Percentiles rank a stretch among this genome's conserved stretches.
phyloP scores from a whole-genome alignment of 2,113 vertebrate genomes.

The Hucho hucho region DNA sequence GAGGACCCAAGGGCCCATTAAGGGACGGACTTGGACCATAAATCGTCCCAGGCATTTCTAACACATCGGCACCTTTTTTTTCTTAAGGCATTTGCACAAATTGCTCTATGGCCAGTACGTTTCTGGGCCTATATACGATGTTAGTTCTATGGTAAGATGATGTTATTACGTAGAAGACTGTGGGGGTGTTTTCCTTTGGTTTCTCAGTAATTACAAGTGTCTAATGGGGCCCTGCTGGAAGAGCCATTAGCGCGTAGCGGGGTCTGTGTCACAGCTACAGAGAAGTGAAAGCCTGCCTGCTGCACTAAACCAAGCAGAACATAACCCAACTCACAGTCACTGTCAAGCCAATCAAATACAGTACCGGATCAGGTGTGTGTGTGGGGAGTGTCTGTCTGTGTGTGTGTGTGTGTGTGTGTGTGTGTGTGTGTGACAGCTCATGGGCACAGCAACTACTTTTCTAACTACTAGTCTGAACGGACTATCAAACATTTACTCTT shows the following conservation, averaged over 20 bases:
- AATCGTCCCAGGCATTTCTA: too few species aligned
- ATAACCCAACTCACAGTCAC: slow-evolving; percentile 11
- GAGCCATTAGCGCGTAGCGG: slow-evolving; percentile 35
- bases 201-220: slow-evolving; percentile 44
- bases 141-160: too few species aligned
- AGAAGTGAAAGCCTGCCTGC: not conserved
- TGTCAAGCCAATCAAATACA: slow-evolving; percentile 15
- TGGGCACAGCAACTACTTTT: not conserved
- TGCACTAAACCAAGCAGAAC: slow-evolving; percentile 26
- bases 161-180: not conserved
- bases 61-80: too few species aligned
- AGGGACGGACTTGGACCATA: too few species aligned
- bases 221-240: slow-evolving; percentile 28
- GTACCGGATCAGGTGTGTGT: slow-evolving; percentile 12
- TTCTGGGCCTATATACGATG: too few species aligned
- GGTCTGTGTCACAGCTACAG: slow-evolving; percentile 11
- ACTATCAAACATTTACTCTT: not conserved
- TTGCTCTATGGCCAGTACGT: too few species aligned
- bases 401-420: not conserved
- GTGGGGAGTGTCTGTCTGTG: not conserved
- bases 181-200: not conserved
- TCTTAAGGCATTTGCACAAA: too few species aligned
- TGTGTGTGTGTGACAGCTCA: not conserved
- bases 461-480: not conserved
- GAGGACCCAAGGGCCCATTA: too few species aligned